phyloP scores from a whole-genome alignment of 2,113 vertebrate genomes.

The Lates calcarifer region DNA sequence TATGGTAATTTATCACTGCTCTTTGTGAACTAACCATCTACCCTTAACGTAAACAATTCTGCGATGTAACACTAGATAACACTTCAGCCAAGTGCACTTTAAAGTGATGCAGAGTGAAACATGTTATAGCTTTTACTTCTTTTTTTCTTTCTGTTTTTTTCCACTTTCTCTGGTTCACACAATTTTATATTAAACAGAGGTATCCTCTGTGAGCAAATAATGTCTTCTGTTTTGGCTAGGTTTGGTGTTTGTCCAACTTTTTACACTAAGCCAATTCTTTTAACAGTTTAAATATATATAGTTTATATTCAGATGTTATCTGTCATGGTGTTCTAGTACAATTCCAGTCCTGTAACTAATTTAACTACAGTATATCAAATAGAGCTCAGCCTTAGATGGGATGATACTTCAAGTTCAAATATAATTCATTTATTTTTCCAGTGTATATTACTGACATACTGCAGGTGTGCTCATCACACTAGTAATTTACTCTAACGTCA shows the following conservation, averaged over 20 bases:
- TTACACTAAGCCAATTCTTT: background rate
- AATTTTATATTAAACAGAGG: background rate
- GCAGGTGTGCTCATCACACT: background rate
- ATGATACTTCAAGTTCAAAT: background rate
- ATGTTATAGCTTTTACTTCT: slow-evolving; percentile 31
- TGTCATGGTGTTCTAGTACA: background rate
- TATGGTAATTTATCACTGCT: slow-evolving; percentile 75
- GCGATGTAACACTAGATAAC: slow-evolving; percentile 63
- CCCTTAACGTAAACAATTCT: slow-evolving; percentile 68
- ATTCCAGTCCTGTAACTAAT: background rate
- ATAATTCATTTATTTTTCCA: background rate
- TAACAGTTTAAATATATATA: background rate
- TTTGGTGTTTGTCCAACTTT: background rate
- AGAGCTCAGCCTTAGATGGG: background rate
- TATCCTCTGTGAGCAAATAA: background rate
- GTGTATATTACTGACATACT: too few species aligned
- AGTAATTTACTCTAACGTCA: background rate
- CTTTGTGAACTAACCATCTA: slow-evolving; percentile 53
- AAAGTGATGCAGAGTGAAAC: slow-evolving; percentile 45
- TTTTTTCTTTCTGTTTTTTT: background rate
- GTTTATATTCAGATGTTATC: background rate
- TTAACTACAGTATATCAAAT: slow-evolving; percentile 1
- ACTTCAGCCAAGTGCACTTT: slow-evolving; percentile 51
- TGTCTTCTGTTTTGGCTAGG: background rate
- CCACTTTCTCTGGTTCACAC: slow-evolving; percentile 10